Evolutionary conservation across 2,888 invertebrate genomes (phyloP), one percentile per base, ranked within the genome.

Genomic region (Dusona sp.): DNA sequence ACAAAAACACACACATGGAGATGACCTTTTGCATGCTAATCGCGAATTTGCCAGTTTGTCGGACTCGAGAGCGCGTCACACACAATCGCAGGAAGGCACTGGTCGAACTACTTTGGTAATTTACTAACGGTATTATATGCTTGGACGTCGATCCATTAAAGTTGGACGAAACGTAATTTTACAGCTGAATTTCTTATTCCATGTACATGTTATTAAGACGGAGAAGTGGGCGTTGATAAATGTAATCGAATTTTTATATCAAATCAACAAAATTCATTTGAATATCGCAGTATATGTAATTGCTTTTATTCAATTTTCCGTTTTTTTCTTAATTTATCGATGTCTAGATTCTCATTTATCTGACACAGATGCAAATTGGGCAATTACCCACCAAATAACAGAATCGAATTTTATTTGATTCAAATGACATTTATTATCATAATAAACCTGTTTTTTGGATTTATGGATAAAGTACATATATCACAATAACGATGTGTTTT

Each of bases 21-120:
- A 74, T 70, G 84, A 79, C 75, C 84, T 86, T 86, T 80, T 65
- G 77, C 86, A 86, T 86, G 80, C 77, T 83, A 83, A 80, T 86
- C 77, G 78, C 73, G 61, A 83, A 25, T 83, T 80, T 74, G 77
- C 70, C 80, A 80, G 72, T 78, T 74, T 38, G 83, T 77, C 80
- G 38, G 83, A 51, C 65, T 61, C 72, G 74, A 54, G 51, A 13
- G 38, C 13, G 72, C 73, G 57, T 72, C 57, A 48, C 72, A 48
- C 65, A 83, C 77, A 77, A 70, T 77, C 77, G n/a, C 70, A 48
- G 70, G 25, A 42, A 45, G 54, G 36, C 64, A 54, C 45, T 22
- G 83, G 51, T 75, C 79, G 72, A 77, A 83, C 79, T 79, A 77
- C 83, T 77, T 83, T 80, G 57, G 65, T 79, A 75, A 64, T 83